Conservation (phyloP, 2,113 vertebrate genomes). For the Gymnobelideus leadbeateri region DNA sequence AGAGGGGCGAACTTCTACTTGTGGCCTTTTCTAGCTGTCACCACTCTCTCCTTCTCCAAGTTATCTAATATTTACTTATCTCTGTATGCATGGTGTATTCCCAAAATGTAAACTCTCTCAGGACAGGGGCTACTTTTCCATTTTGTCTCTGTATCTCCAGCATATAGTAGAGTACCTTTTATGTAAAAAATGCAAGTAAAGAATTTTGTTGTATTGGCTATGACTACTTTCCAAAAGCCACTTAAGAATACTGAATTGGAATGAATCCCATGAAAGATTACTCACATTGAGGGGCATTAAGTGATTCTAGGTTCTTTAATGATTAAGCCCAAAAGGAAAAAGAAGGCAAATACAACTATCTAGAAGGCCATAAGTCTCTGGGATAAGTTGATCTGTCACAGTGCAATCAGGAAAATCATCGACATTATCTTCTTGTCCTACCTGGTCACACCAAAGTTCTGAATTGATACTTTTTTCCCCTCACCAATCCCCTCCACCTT, state of each 20-base stretch:
- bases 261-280: background rate
- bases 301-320: conserved; percentile 20
- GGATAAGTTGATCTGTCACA: background rate
- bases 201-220: background rate
- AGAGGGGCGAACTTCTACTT: background rate
- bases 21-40: background rate
- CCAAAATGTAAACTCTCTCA: background rate
- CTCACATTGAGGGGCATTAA: background rate
- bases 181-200: background rate
- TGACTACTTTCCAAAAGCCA: background rate
- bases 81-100: background rate
- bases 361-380: background rate
- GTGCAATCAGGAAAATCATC: background rate
- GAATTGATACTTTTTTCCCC: background rate
- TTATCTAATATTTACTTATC: background rate
- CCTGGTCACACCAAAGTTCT: conserved; percentile 11
- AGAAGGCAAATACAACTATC: conserved; percentile 17
- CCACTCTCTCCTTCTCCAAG: background rate
- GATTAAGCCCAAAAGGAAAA: conserved; percentile 29
- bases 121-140: background rate
- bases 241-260: background rate
- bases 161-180: background rate
- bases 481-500: conserved; percentile 30
- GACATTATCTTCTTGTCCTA: conserved; percentile 18
- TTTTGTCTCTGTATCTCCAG: background rate